phyloP scores from a whole-genome alignment of 2,113 vertebrate species.

The Clinocottus analis region DNA sequence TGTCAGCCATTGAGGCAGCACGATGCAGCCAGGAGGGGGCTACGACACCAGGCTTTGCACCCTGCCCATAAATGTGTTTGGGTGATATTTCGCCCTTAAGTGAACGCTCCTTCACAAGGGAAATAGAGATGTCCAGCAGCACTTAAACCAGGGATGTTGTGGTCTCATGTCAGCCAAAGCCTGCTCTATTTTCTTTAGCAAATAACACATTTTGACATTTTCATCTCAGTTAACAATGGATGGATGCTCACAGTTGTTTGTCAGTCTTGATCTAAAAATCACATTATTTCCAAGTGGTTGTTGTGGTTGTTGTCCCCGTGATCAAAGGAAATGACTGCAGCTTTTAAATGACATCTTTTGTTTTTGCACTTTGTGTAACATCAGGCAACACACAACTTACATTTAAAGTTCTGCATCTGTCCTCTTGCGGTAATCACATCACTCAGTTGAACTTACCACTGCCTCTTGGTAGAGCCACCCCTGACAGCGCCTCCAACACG shows the following conservation, averaged over 20 bases:
- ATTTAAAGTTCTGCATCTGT: background rate
- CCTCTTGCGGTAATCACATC: no score
- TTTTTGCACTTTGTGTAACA: background rate
- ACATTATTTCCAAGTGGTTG: no score
- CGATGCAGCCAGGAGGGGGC: background rate
- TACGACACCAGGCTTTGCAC: background rate
- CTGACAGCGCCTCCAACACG: conserved; percentile 89
- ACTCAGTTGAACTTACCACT: conserved; percentile 83
- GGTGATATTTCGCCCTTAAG: background rate
- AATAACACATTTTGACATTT: no score
- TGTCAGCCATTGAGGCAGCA: background rate
- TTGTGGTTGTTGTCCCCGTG: no score
- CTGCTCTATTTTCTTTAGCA: background rate
- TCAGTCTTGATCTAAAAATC: no score
- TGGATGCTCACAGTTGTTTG: background rate
- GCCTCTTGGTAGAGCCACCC: conserved; percentile 89
- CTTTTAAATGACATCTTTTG: no score
- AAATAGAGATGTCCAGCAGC: background rate
- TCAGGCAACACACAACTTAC: background rate
- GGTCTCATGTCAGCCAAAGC: background rate
- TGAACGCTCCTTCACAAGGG: background rate
- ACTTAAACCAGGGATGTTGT: background rate
- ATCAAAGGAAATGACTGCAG: no score
- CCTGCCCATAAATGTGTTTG: no score
- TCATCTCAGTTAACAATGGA: no score